Conservation (phyloP, 2,113 vertebrate genomes). For the Junco hyemalis region DNA sequence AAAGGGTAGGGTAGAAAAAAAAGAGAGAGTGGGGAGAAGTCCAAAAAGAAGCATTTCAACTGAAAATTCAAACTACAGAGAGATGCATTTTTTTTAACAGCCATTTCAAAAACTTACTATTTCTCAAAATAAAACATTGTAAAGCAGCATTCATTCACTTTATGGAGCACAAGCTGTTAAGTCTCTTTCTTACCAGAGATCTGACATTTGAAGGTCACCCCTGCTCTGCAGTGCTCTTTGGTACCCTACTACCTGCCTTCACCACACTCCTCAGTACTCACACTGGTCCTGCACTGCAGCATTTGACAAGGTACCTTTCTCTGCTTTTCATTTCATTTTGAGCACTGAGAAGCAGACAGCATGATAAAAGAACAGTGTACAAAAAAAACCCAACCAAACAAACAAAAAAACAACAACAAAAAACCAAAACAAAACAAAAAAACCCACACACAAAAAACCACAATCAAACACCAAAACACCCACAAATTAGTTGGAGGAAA, state of each 20-base stretch:
- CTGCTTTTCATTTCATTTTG: neutral
- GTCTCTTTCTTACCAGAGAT: neutral
- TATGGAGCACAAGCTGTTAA: neutral
- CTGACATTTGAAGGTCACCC: neutral
- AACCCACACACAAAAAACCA: too few relatives aligned
- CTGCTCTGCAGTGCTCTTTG: neutral
- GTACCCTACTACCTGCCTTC: neutral
- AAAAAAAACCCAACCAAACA: too few relatives aligned
- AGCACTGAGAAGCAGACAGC: neutral
- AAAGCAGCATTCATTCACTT: neutral
- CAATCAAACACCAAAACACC: too few relatives aligned
- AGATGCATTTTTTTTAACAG: neutral
- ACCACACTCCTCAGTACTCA: neutral
- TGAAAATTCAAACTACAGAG: neutral
- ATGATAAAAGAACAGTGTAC: accelerated
- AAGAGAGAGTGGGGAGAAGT: accelerated
- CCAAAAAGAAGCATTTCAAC: neutral
- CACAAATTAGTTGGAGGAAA: neutral
- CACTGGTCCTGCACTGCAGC: neutral
- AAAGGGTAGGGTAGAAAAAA: neutral
- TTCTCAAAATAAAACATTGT: neutral
- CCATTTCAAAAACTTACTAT: neutral
- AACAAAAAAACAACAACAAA: too few relatives aligned
- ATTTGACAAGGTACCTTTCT: neutral
- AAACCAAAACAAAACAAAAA: too few relatives aligned